Base-by-base conservation (phyloP, 2,113 vertebrate species). In the Silurus glanis region DNA sequence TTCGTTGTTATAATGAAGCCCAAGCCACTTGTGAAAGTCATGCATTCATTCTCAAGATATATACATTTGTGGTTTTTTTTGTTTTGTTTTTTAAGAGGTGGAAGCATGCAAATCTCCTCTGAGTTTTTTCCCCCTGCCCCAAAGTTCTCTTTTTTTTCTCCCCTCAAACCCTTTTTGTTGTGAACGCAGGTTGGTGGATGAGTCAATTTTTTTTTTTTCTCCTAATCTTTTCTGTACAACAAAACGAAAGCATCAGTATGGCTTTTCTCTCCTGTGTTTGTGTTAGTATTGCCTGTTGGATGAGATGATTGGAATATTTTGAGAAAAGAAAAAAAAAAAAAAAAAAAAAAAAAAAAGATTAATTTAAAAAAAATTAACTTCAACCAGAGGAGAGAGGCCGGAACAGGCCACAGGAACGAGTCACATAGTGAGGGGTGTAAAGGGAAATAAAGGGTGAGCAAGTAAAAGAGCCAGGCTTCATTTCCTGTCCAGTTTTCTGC, bases 211-310 rank as follows among this genome's bases (percentile, higher is more conserved):
- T 74, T 28, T 85, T 66, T 67, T 84, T 61, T 62, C 59, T 78
- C 6, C 51, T 55, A 81, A 67, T 72, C 56, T 83, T 85, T 84
- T 89, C 78, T 87, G 82, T 56, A 89, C 81, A 87, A 89, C 76
- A 87, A 92, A 88, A 91, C 37, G 87, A 95, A 96, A 96, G 96
- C 95, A 95, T 95, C 88, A 94, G 96, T 99, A 99, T 99, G 98
- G 98, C 98, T 99, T 98, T 97, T 96, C 96, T 96, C 96, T 97
- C 97, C 97, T 96, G 96, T 95, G 95, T 95, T 93, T 96, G 96
- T 94, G 95, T 95, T 94, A 94, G 95, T 96, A 96, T 96, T 96
- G 95, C 95, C 94, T 93, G 94, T 79, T 85, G 84, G 92, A 93
- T 93, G 92, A 92, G 91, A 93, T 92, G 91, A 89, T 91, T 94